A percentile compares a stretch with the other conserved stretches of the same genome.
Conservation (phyloP, 2,797 vertebrate species). For the Pangasius krempfi region DNA sequence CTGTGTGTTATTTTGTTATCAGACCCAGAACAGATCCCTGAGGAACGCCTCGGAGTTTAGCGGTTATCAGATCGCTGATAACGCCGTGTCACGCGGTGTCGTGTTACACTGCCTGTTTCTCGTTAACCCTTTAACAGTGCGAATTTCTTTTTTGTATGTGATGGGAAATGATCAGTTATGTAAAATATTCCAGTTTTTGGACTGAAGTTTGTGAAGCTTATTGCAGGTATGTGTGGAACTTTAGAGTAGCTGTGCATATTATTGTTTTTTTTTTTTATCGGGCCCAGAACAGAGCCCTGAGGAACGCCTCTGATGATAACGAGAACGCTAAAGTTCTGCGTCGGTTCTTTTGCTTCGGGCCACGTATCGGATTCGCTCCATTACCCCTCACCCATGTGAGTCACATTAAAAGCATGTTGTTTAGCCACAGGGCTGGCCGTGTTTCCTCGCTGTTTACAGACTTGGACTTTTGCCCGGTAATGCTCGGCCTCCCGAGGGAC, state of each 20-base stretch:
- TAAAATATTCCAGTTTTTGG: not conserved
- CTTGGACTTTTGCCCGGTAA: conserved; percentile 66
- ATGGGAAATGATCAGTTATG: not conserved
- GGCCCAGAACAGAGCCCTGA: conserved; percentile 12
- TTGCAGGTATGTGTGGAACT: not conserved
- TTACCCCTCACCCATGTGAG: conserved; percentile 41
- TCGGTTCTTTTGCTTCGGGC: not conserved
- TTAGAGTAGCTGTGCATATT: not conserved
- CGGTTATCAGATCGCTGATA: not conserved
- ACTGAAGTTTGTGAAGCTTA: not conserved
- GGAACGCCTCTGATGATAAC: conserved; percentile 16
- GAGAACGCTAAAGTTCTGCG: not conserved
- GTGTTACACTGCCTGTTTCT: not conserved
- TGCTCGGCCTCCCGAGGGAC: conserved; percentile 71
- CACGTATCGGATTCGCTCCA: conserved; percentile 7
- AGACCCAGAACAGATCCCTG: not conserved
- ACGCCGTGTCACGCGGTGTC: not conserved
- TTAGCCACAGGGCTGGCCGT: conserved; percentile 48
- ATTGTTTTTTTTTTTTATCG: not conserved
- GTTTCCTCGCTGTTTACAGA: conserved; percentile 51
- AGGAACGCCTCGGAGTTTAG: not conserved
- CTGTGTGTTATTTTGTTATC: not conserved
- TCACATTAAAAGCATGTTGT: conserved; percentile 49
- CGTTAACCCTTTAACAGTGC: not conserved
- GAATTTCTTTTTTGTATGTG: not conserved